These are phyloP conservation scores for Rugalucina vietnamica DNA, from an alignment of 2,888 invertebrate genomes.

Conservation along the genomic window DNA sequence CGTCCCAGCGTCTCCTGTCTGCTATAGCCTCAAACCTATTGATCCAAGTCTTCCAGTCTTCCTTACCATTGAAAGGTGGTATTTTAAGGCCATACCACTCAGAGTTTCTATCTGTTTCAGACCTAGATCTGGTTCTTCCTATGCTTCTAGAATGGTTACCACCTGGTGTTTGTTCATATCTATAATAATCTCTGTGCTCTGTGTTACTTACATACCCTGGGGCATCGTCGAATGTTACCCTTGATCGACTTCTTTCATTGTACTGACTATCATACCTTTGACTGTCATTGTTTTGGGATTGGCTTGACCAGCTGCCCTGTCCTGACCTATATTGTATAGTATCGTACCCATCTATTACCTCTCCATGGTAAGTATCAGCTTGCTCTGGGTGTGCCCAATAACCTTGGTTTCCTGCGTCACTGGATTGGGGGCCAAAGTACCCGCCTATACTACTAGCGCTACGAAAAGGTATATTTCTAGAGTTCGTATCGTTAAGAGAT, in stretches of 20 bases:
- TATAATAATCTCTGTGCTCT: background rate
- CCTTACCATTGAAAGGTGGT: conserved; percentile 41
- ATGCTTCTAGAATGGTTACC: background rate
- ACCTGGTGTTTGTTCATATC: background rate
- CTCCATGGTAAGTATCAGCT: background rate
- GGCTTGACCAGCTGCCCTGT: background rate
- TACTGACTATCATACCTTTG: background rate
- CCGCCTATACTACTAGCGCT: background rate
- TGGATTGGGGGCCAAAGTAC: background rate
- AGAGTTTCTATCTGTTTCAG: no score
- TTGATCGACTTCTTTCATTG: background rate
- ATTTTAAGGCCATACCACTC: conserved; percentile 13
- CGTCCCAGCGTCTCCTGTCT: conserved; percentile 18
- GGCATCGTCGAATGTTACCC: background rate
- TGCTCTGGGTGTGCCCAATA: background rate
- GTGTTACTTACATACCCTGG: background rate
- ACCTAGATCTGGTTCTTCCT: background rate
- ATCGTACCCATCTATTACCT: background rate
- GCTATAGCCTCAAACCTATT: conserved; percentile 42
- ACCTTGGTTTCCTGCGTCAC: no score
- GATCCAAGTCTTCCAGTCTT: conserved; percentile 52
- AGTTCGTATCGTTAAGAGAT: background rate
- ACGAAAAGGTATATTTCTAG: background rate
- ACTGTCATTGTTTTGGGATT: background rate
- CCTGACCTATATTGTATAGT: background rate